phyloP scores from a whole-genome alignment of 2,888 invertebrate genomes.

The Phasia obesa region DNA sequence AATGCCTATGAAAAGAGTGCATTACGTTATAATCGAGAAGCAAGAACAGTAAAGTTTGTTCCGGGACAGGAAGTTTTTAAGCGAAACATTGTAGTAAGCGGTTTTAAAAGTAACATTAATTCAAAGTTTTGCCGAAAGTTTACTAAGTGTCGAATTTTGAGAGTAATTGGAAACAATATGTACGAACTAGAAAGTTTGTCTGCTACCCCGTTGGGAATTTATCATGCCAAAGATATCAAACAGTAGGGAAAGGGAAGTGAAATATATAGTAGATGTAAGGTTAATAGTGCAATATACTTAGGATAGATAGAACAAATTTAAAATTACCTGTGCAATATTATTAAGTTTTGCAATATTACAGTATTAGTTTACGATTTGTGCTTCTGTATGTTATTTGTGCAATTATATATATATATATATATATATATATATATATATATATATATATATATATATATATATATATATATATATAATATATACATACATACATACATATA shows the following conservation, averaged over 20 bases:
- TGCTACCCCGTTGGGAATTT: not conserved
- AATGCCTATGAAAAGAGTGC: conserved; percentile 47
- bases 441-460: too few species aligned
- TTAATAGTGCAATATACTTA: too few species aligned
- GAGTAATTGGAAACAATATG: conserved; percentile 27
- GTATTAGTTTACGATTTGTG: not conserved
- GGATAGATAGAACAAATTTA: not conserved
- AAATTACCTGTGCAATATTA: not conserved
- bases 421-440: too few species aligned
- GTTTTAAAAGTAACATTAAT: conserved; percentile 26
- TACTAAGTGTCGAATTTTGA: conserved; percentile 43
- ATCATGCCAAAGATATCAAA: too few species aligned
- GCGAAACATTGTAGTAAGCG: conserved; percentile 44
- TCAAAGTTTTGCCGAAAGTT: conserved; percentile 50
- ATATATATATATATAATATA: too few species aligned
- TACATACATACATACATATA: too few species aligned
- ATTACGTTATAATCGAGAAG: conserved; percentile 22
- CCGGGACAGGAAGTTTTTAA: conserved; percentile 50
- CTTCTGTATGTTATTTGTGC: too few species aligned
- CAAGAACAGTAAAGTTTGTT: conserved; percentile 9
- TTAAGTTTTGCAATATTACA: not conserved
- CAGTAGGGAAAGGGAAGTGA: too few species aligned
- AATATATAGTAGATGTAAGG: too few species aligned
- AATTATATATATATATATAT: too few species aligned
- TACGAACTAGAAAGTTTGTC: conserved; percentile 41